phyloP scores from a whole-genome alignment of 2,113 vertebrate genomes.

The Aspidoscelis tigris region DNA sequence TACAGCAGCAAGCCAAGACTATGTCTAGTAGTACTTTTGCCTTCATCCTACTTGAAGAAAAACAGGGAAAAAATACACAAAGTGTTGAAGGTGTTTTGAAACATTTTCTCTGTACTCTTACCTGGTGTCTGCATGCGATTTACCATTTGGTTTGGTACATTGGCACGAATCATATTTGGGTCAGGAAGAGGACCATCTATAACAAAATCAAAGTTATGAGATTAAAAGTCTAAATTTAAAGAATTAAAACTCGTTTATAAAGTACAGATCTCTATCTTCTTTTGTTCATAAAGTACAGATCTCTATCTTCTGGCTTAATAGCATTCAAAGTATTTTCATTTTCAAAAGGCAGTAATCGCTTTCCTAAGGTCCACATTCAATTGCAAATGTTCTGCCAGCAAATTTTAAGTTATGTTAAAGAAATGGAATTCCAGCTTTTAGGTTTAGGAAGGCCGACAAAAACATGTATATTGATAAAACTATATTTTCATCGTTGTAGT shows the following conservation, averaged over 20 bases:
- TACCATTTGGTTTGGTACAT: constrained; percentile 92
- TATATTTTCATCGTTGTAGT: not conserved
- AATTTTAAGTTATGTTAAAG: not conserved
- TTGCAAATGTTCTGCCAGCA: not conserved
- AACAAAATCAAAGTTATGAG: not conserved
- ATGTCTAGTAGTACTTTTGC: too few species aligned
- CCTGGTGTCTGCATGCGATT: constrained; percentile 90
- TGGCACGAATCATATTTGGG: constrained; percentile 85
- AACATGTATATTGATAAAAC: not conserved
- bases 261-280: not conserved
- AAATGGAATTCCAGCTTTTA: not conserved
- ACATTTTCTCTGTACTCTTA: constrained; percentile 57
- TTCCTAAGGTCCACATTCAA: not conserved
- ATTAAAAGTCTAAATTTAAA: constrained; percentile 9
- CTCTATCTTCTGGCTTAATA: not conserved
- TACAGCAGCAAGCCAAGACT: too few species aligned
- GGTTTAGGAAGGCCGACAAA: not conserved
- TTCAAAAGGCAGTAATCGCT: not conserved
- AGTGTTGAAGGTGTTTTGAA: not conserved
- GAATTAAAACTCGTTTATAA: constrained; percentile 32
- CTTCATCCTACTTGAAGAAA: too few species aligned
- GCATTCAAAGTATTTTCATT: not conserved
- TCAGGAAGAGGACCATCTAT: constrained; percentile 92
- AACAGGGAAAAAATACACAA: not conserved
- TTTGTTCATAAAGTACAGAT: too few species aligned